A percentile compares a stretch with the other conserved stretches of the same genome.
These are phyloP conservation scores for Drosophila oshimai DNA, from an alignment of 1,140 invertebrate genomes.

Conservation along the genomic window DNA sequence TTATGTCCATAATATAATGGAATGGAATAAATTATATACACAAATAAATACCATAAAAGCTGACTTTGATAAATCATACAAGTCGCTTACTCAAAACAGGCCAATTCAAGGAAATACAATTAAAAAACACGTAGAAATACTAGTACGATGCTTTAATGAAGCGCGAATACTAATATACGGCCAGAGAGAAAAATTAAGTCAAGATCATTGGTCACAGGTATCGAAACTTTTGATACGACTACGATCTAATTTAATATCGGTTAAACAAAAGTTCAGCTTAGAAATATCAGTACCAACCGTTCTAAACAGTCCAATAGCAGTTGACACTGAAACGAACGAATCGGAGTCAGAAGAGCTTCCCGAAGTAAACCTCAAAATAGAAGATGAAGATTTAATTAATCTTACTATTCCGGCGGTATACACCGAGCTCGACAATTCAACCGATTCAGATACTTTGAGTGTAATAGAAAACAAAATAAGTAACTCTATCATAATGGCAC, in stretches of 20 bases:
- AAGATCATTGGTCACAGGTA: neutral
- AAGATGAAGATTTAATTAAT: slow-evolving; percentile 3
- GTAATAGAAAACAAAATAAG: neutral
- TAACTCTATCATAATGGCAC: neutral
- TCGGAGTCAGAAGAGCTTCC: neutral
- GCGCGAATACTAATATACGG: neutral
- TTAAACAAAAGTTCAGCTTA: neutral
- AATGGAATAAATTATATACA: too few relatives aligned
- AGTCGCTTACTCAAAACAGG: too few relatives aligned
- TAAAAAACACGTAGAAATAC: too few relatives aligned
- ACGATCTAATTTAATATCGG: neutral
- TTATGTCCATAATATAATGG: too few relatives aligned
- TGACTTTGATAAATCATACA: too few relatives aligned
- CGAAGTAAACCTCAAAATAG: neutral
- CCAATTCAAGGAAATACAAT: too few relatives aligned
- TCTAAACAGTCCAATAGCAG: neutral
- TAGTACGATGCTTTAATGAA: neutral
- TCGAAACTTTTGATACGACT: neutral
- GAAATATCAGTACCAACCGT: neutral
- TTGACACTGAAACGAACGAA: neutral
- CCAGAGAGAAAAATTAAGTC: neutral
- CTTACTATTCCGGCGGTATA: too few relatives aligned
- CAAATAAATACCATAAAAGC: too few relatives aligned
- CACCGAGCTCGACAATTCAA: too few relatives aligned
- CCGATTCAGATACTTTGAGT: too few relatives aligned